Base-by-base conservation (phyloP, 2,113 vertebrate species). In the Trogon surrucura region DNA sequence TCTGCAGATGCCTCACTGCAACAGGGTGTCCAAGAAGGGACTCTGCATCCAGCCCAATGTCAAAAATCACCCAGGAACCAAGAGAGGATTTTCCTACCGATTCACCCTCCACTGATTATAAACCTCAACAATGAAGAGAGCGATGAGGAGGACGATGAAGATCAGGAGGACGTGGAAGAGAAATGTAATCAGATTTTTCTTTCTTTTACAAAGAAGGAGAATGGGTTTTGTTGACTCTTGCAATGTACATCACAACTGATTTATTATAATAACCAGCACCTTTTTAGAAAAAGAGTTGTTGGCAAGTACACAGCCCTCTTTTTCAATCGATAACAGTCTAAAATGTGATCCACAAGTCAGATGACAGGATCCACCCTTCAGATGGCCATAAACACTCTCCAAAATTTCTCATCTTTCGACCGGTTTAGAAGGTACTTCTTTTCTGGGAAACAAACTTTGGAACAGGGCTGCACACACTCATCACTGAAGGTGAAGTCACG, bases 151-250 rank as follows among this genome's bases (percentile, higher is more conserved):
- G 64, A 98, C 16, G 97, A 97, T 13, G 97, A 98, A 13, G 95
- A 97, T 4, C 97, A 94, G 2, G 91, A 97, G 48, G 95, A 95
- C 25, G 94, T 96, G 36, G 91, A 95, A 58, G 89, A 96, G 71
- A 95, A 58, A 57, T n/a, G n/a, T n/a, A n/a, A n/a, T n/a, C n/a
- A n/a, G n/a, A n/a, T n/a, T n/a, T n/a, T n/a, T n/a, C n/a, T n/a
- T n/a, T n/a, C n/a, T n/a, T n/a, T n/a, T n/a, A n/a, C n/a, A n/a
- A n/a, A n/a, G n/a, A n/a, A n/a, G n/a, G n/a, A n/a, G n/a, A n/a
- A n/a, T n/a, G n/a, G n/a, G n/a, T n/a, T n/a, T n/a, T n/a, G n/a
- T n/a, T n/a, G n/a, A n/a, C n/a, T n/a, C n/a, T n/a, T n/a, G n/a
- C n/a, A n/a, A n/a, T n/a, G n/a, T n/a, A n/a, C n/a, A n/a, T n/a